Conservation (phyloP, 1,140 invertebrate genomes). For the Drosophila paulistorum region DNA sequence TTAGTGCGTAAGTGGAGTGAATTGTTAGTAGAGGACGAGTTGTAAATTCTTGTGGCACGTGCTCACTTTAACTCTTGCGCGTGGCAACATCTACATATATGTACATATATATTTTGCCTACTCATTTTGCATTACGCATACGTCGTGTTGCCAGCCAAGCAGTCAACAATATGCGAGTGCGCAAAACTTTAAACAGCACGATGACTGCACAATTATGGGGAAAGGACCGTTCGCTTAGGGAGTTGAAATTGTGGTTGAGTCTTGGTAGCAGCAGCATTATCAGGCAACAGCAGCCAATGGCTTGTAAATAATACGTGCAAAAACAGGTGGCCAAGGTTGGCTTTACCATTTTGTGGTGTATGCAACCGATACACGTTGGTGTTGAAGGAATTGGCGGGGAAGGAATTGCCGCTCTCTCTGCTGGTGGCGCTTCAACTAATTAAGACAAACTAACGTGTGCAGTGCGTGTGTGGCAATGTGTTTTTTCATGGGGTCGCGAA, state of each 20-base stretch:
- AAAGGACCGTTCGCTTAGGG: conserved; percentile 5
- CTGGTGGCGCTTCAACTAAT: conserved; percentile 63
- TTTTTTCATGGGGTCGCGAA: conserved; percentile 13
- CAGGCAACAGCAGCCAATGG: conserved; percentile 62
- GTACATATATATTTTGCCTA: conserved; percentile 45
- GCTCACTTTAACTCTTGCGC: conserved; percentile 44
- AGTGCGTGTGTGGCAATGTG: conserved; percentile 25
- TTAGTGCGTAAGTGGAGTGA: conserved; percentile 33
- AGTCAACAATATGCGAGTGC: conserved; percentile 52
- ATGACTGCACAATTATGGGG: conserved; percentile 71
- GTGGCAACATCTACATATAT: conserved; percentile 21
- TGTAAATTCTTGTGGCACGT: conserved; percentile 46
- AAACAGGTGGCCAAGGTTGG: conserved; percentile 42
- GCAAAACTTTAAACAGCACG: conserved; percentile 67
- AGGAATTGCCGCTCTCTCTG: background rate
- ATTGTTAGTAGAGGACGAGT: conserved; percentile 4
- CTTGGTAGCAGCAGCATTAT: conserved; percentile 52
- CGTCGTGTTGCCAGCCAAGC: conserved; percentile 36
- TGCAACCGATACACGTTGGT: conserved; percentile 33
- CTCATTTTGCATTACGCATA: conserved; percentile 69
- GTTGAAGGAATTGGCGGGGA: conserved; percentile 9
- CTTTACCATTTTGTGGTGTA: conserved; percentile 49
- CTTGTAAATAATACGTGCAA: conserved; percentile 69
- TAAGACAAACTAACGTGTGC: conserved; percentile 73
- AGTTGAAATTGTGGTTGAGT: conserved; percentile 45